Base-by-base conservation (phyloP, 2,113 vertebrate species). In the Neotoma lepida region DNA sequence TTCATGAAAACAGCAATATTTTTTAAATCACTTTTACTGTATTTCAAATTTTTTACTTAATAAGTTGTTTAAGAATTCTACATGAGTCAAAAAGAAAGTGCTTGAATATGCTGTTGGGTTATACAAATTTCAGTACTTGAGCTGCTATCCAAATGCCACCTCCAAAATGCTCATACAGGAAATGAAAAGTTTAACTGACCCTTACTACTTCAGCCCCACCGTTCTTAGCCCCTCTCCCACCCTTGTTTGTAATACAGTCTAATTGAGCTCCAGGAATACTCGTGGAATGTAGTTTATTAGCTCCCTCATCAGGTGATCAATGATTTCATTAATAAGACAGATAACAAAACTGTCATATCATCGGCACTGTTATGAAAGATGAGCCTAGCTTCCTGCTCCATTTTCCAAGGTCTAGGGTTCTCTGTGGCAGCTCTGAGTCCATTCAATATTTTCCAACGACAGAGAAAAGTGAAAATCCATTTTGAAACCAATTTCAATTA, bases 401-500 rank as follows among this genome's bases (percentile, higher is more conserved):
- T 99, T 99, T 98, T 98, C 98, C 98, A 98, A 98, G 98, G 98
- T 98, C 98, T 96, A 89, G 97, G 98, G 98, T 98, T 98, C 98
- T 98, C 98, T 96, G 97, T 98, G 98, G 98, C 98, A 98, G 98
- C 98, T 98, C 98, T 97, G 98, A 98, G 98, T 98, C 98, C 98
- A 99, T 99, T 99, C 98, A 99, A 99, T 99, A 99, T 99, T 98
- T 99, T 98, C 98, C 98, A 98, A 98, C 98, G 98, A 98, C 98
- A 99, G 98, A 99, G 99, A 99, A 99, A 99, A 99, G 99, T 99
- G 99, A 99, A 99, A 99, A 99, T 99, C 99, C 99, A 99, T 99
- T 99, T 99, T 99, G 99, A 99, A 99, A 99, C 99, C 99, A 99
- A 99, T 99, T 99, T 99, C 99, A 99, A 99, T 99, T 99, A 99